phyloP scores from a whole-genome alignment of 2,888 invertebrate genomes.

The Polyommatus iphigenia region DNA sequence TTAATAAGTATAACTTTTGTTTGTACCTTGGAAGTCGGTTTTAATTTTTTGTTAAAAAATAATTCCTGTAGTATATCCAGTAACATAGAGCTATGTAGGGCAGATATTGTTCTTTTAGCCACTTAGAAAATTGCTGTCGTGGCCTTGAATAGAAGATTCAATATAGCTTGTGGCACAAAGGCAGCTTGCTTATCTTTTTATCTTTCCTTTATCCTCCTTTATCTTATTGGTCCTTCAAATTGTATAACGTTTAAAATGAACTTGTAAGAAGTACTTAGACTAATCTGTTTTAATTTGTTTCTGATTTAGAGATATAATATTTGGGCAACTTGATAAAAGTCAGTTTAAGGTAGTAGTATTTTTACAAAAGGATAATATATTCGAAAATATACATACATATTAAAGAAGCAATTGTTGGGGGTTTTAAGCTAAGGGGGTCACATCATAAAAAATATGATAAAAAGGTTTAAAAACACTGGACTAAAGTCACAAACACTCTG shows the following conservation, averaged over 20 bases:
- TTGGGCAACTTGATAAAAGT: too few species aligned
- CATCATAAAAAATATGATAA: too few species aligned
- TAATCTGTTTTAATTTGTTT: neutral
- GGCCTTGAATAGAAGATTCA: conserved; percentile 37
- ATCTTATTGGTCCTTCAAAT: neutral
- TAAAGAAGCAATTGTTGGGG: too few species aligned
- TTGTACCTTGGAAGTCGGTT: too few species aligned
- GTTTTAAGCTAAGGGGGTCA: too few species aligned
- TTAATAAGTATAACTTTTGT: too few species aligned
- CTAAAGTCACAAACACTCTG: too few species aligned
- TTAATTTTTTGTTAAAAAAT: too few species aligned
- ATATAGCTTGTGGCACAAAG: conserved; percentile 33
- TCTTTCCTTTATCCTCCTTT: neutral
- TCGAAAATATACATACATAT: too few species aligned
- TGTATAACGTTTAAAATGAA: neutral
- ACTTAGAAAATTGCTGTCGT: conserved; percentile 38
- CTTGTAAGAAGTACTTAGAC: neutral
- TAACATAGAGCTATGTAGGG: neutral
- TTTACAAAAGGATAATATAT: too few species aligned
- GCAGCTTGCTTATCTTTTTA: conserved; percentile 20
- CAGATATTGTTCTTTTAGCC: conserved; percentile 38
- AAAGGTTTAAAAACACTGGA: too few species aligned
- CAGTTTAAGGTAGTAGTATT: too few species aligned
- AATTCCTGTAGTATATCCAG: neutral
- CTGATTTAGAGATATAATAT: neutral